These are phyloP conservation scores for Brachionus manjavacas DNA, from an alignment of 1,140 invertebrate genomes.

Conservation along the genomic window DNA sequence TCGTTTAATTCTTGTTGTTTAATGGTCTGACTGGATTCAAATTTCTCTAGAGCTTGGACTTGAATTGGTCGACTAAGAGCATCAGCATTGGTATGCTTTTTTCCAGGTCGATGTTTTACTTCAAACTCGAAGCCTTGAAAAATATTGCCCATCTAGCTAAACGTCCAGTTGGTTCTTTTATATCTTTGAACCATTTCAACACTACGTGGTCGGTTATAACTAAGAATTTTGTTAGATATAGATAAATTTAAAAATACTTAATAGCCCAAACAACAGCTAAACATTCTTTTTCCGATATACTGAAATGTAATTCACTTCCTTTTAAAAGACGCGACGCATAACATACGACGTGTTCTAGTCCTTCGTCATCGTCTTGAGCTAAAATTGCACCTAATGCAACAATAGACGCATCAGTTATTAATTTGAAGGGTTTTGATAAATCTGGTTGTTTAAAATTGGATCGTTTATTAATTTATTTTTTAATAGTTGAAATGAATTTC, in stretches of 20 bases:
- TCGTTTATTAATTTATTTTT: not conserved
- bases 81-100: constrained; percentile 20
- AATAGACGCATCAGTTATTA: constrained; percentile 46
- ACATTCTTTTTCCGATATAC: constrained; percentile 58
- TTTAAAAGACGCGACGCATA: constrained; percentile 54
- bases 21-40: too few relatives aligned
- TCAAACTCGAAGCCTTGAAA: constrained; percentile 45
- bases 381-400: constrained; percentile 29
- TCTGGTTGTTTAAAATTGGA: constrained; percentile 47
- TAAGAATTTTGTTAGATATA: too few relatives aligned
- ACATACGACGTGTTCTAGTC: not conserved
- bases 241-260: constrained; percentile 58
- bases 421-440: constrained; percentile 39
- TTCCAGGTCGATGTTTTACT: constrained; percentile 43
- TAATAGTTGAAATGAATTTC: constrained; percentile 9
- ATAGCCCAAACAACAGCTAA: constrained; percentile 59
- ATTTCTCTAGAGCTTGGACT: too few relatives aligned
- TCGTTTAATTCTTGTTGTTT: too few relatives aligned
- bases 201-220: constrained; percentile 60
- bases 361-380: not conserved
- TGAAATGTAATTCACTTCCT: constrained; percentile 56
- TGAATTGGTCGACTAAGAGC: too few relatives aligned
- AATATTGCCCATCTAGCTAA: constrained; percentile 46
- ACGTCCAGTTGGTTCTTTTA: constrained; percentile 45
- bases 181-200: constrained; percentile 53